These are phyloP conservation scores for Craterocephalus amniculus DNA, from an alignment of 2,797 vertebrate species.

Conservation along the genomic window DNA sequence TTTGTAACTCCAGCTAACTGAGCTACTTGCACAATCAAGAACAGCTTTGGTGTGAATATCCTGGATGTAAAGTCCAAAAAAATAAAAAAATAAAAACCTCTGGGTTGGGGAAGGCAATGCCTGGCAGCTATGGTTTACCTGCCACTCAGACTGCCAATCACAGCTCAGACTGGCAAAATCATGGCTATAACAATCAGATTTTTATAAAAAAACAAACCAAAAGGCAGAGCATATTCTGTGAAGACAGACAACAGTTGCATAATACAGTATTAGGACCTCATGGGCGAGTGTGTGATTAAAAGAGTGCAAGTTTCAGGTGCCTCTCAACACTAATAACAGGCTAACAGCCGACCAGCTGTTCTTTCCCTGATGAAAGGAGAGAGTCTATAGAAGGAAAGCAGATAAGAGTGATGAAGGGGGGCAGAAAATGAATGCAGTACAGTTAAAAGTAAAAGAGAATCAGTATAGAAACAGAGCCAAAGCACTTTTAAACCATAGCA, in stretches of 20 bases:
- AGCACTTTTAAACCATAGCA: slow-evolving; percentile 7
- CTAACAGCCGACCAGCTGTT: slow-evolving; percentile 59
- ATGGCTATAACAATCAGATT: slow-evolving; percentile 2
- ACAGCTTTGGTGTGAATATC: slow-evolving; percentile 17
- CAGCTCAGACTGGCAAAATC: slow-evolving; percentile 16
- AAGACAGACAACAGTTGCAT: neutral
- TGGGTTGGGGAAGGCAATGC: neutral
- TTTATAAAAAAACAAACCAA: no score
- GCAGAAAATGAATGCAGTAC: slow-evolving; percentile 20
- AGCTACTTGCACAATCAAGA: slow-evolving; percentile 28
- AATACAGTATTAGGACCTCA: slow-evolving; percentile 12
- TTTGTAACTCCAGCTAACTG: slow-evolving; percentile 12
- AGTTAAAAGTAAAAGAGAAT: slow-evolving; percentile 4
- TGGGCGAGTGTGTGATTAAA: slow-evolving; percentile 8
- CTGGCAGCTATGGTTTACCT: neutral
- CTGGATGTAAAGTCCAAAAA: neutral
- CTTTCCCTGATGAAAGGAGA: slow-evolving; percentile 17
- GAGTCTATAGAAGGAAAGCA: neutral
- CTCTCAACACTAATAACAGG: slow-evolving; percentile 47
- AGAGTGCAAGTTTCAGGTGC: slow-evolving; percentile 46
- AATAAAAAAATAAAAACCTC: neutral
- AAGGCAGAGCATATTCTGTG: neutral
- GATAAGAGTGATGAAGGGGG: slow-evolving; percentile 7
- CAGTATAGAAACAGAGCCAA: slow-evolving; percentile 11
- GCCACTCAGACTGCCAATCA: slow-evolving; percentile 2